Evolutionary conservation across 2,888 invertebrate genomes (phyloP).

Genomic region (Mesopsocus fuscifrons): DNA sequence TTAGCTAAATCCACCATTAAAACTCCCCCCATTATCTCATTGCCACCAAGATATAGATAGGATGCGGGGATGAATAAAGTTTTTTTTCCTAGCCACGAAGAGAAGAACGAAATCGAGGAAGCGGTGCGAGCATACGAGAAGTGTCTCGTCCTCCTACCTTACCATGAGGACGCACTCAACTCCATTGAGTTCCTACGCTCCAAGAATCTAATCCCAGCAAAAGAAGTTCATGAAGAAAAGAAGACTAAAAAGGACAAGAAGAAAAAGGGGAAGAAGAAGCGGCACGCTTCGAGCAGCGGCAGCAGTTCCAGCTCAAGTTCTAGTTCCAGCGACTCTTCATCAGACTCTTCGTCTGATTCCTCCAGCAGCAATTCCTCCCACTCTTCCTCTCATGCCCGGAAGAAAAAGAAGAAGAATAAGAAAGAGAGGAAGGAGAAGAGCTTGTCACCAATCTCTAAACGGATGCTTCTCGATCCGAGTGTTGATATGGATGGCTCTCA

Average conservation of each 20-base stretch:
- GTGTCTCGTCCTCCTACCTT: constrained; percentile 64
- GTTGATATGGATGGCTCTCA: constrained; percentile 23
- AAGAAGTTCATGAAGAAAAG: constrained; percentile 22
- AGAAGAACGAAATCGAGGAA: constrained; percentile 67
- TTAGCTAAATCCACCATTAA: no score
- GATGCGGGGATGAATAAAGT: no score
- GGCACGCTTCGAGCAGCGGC: constrained; percentile 26
- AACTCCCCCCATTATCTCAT: no score
- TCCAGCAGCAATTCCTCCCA: background rate
- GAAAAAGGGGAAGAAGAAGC: constrained; percentile 42
- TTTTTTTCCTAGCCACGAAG: constrained; percentile 45
- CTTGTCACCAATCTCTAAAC: constrained; percentile 61
- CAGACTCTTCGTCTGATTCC: constrained; percentile 15
- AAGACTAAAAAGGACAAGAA: constrained; percentile 40
- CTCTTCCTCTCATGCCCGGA: constrained; percentile 15
- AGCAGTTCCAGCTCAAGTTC: constrained; percentile 36
- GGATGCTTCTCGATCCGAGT: constrained; percentile 49
- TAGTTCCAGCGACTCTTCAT: constrained; percentile 39
- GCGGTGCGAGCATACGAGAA: constrained; percentile 71
- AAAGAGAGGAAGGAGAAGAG: constrained; percentile 42
- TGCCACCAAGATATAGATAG: no score
- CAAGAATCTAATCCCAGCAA: constrained; percentile 1
- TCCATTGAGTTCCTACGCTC: constrained; percentile 43
- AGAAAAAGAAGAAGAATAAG: constrained; percentile 17
- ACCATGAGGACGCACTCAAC: constrained; percentile 72